A percentile compares a stretch with the other conserved stretches of the same genome.
Conservation (phyloP, 2,888 invertebrate species). For the Isotomurus palustris region DNA sequence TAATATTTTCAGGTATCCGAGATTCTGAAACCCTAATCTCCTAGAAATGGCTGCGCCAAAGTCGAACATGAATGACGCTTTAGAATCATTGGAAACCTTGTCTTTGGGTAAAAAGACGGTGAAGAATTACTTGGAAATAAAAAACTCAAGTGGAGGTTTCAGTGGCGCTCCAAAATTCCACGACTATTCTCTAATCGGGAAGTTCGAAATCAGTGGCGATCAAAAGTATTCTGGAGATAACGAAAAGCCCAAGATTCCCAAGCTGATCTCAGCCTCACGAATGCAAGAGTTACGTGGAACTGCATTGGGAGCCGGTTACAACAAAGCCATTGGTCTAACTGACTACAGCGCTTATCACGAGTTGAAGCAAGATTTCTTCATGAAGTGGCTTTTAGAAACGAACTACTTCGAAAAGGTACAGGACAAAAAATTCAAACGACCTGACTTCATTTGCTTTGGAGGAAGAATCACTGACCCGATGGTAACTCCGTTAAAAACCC, state of each 20-base stretch:
- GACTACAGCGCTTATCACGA: constrained; percentile 3
- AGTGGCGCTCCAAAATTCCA: background rate
- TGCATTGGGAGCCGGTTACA: background rate
- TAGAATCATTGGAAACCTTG: no score
- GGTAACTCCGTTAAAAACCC: background rate
- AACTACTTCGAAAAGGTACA: background rate
- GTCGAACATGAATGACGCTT: no score
- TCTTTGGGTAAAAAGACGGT: no score
- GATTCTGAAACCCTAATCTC: no score
- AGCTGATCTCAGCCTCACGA: background rate
- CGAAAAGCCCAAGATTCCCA: background rate
- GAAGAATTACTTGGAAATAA: no score
- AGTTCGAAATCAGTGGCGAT: background rate
- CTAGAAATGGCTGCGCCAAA: no score
- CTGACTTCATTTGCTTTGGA: constrained; percentile 1
- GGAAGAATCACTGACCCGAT: constrained; percentile 7
- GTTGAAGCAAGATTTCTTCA: constrained; percentile 7
- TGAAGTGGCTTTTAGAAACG: constrained; percentile 1
- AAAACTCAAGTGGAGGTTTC: no score
- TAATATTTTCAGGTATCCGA: no score
- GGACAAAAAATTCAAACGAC: constrained; percentile 2
- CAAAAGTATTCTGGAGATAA: background rate
- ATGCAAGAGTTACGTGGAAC: background rate
- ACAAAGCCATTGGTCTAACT: background rate
- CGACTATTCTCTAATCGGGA: background rate